Evolutionary conservation across 1,140 invertebrate species (phyloP).

Genomic region (Drosophila navojoa): DNA sequence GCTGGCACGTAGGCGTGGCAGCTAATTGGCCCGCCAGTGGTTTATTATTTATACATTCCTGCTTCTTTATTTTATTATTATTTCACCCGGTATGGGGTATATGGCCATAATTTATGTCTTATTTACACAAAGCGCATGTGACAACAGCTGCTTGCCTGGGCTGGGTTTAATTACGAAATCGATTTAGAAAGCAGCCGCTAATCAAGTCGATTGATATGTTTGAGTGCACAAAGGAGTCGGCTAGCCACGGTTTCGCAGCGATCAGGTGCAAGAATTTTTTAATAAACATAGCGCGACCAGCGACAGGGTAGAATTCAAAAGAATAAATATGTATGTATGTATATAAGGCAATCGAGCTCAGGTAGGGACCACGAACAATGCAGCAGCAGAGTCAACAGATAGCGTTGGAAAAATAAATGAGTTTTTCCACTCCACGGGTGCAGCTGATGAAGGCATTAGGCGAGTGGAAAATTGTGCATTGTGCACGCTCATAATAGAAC

Average conservation of each 20-base stretch:
- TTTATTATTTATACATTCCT: slow-evolving; percentile 68
- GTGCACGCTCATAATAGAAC: background rate
- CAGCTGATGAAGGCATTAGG: slow-evolving; percentile 74
- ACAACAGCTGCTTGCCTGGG: slow-evolving; percentile 38
- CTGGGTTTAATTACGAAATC: slow-evolving; percentile 44
- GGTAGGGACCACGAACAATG: slow-evolving; percentile 43
- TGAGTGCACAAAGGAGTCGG: slow-evolving; percentile 3
- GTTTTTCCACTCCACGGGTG: slow-evolving; percentile 48
- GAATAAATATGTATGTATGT: too few species aligned
- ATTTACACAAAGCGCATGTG: slow-evolving; percentile 34
- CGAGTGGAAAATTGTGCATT: slow-evolving; percentile 12
- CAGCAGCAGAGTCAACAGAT: slow-evolving; percentile 28
- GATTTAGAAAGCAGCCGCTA: slow-evolving; percentile 40
- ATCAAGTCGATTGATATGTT: slow-evolving; percentile 28
- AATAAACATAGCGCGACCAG: slow-evolving; percentile 8
- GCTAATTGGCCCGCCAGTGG: slow-evolving; percentile 66
- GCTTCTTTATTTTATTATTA: background rate
- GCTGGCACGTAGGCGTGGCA: slow-evolving; percentile 4
- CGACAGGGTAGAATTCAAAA: slow-evolving; percentile 10
- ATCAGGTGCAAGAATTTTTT: slow-evolving; percentile 14
- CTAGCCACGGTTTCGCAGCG: background rate
- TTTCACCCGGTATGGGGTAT: background rate
- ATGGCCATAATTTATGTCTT: slow-evolving; percentile 38
- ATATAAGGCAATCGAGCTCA: slow-evolving; percentile 9
- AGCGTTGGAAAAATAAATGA: slow-evolving; percentile 58